Conservation (phyloP, 2,888 invertebrate genomes). For the Eilema caniola region DNA sequence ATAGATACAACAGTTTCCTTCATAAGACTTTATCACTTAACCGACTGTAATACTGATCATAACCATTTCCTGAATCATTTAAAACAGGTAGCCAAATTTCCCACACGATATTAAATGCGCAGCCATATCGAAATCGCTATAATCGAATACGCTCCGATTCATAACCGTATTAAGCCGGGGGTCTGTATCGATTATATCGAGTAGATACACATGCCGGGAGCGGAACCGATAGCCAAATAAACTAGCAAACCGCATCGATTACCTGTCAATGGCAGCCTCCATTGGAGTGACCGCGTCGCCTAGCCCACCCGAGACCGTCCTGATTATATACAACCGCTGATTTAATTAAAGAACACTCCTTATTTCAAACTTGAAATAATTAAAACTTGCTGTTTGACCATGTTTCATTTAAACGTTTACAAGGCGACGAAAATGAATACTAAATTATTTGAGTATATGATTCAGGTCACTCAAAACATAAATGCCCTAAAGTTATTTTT, state of each 20-base stretch:
- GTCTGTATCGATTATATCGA: conserved; percentile 78
- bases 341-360: conserved; percentile 27
- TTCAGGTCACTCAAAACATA: background rate
- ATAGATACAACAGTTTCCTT: background rate
- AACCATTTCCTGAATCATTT: conserved; percentile 23
- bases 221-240: conserved; percentile 85
- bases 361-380: conserved; percentile 10
- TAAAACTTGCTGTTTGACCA: background rate
- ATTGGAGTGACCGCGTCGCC: conserved; percentile 74
- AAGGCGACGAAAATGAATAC: background rate
- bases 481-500: conserved; percentile 1
- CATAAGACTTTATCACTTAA: background rate
- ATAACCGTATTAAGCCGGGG: conserved; percentile 71
- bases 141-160: conserved; percentile 72
- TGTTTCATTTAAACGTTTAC: background rate
- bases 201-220: conserved; percentile 79
- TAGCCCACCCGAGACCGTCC: conserved; percentile 62
- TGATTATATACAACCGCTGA: conserved; percentile 39
- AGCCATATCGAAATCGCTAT: conserved; percentile 61
- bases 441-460: background rate
- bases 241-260: conserved; percentile 85
- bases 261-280: conserved; percentile 82
- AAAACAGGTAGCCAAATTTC: conserved; percentile 39
- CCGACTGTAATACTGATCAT: conserved; percentile 11
- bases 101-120: conserved; percentile 50